A percentile compares a stretch with the other conserved stretches of the same genome.
Evolutionary conservation across 1,140 invertebrate species (phyloP).

Genomic region (Drosophila parvula): DNA sequence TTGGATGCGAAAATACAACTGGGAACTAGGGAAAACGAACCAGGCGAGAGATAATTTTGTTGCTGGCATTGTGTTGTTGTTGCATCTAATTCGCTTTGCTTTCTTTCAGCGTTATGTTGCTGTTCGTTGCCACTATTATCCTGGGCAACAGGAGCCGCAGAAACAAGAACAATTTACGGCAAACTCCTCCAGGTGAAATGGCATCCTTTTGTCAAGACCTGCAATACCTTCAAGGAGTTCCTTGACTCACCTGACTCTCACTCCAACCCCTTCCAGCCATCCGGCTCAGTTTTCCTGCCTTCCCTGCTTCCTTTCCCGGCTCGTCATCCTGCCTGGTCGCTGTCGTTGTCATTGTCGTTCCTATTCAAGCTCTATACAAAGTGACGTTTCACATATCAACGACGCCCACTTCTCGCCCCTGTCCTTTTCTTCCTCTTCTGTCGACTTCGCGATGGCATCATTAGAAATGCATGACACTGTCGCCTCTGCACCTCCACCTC

Average conservation of each 20-base stretch:
- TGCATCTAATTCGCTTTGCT: constrained; percentile 72
- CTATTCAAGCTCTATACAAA: constrained; percentile 78
- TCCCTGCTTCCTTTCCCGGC: constrained; percentile 23
- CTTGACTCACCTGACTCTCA: background rate
- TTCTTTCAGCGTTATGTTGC: constrained; percentile 64
- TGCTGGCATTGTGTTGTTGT: constrained; percentile 43
- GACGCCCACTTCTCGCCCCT: constrained; percentile 21
- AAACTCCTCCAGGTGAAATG: constrained; percentile 72
- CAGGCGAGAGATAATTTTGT: constrained; percentile 65
- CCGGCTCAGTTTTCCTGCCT: background rate
- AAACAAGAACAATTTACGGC: constrained; percentile 71
- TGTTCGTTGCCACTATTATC: constrained; percentile 54
- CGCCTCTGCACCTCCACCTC: constrained; percentile 10
- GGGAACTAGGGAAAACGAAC: constrained; percentile 42
- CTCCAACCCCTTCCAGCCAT: background rate
- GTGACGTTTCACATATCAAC: constrained; percentile 82
- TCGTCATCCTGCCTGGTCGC: constrained; percentile 35
- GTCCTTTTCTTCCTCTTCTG: background rate
- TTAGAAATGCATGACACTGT: constrained; percentile 83
- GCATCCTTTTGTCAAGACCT: constrained; percentile 75
- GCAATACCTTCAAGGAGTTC: constrained; percentile 47
- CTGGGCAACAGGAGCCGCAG: constrained; percentile 39
- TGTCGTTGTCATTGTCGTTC: constrained; percentile 66
- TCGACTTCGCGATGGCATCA: constrained; percentile 59
- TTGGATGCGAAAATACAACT: constrained; percentile 64